Base-by-base conservation (phyloP, 92 coral and sea anemone species). In the Virgularia gustaviana region DNA sequence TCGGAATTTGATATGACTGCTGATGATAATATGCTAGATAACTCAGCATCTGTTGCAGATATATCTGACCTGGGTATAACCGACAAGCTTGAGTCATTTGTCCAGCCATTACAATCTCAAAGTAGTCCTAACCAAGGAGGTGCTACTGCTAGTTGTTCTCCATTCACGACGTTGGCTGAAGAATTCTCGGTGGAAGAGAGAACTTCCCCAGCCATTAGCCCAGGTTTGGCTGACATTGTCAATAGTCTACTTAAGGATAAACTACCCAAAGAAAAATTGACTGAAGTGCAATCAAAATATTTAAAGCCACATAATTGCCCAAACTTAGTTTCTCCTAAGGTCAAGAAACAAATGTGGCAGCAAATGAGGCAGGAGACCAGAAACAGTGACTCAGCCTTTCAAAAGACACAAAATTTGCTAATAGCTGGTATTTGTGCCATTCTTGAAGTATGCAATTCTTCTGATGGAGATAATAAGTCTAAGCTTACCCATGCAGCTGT, bases 291-390 rank as follows among this genome's bases (percentile, higher is more conserved):
- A 64, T 16, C 54, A 28, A 57, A 79, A 16, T 72, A 79, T 47
- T 18, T 36, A 1, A 80, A 59, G 36, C 76, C 85, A 51, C 57
- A 80, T 51, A 80, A 80, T 33, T 80, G 80, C 60, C 22, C 68
- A 22, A 47, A 80, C 24, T 34, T 80, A 39, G 75, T 79, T 22
- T 45, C 76, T 24, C 85, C 75, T 36, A 80, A 80, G 36, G 63
- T 73, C 18, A 73, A 80, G 57, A 64, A 66, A 47, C 72, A 73
- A 47, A n/a, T 81, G 55, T 75, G 85, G 77, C 59, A 47, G 30
- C 81, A 75, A 39, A 52, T 75, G 22, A 34, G 72, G 49, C 79
- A 58, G 35, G 73, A 72, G 2, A 79, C 79, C 6, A 79, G 37
- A 24, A 79, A 58, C 31, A 33, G 19, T 31, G 79, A 79, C 12